Evolutionary conservation across 1,140 invertebrate genomes (phyloP).

Genomic region (Cephus cinctus): DNA sequence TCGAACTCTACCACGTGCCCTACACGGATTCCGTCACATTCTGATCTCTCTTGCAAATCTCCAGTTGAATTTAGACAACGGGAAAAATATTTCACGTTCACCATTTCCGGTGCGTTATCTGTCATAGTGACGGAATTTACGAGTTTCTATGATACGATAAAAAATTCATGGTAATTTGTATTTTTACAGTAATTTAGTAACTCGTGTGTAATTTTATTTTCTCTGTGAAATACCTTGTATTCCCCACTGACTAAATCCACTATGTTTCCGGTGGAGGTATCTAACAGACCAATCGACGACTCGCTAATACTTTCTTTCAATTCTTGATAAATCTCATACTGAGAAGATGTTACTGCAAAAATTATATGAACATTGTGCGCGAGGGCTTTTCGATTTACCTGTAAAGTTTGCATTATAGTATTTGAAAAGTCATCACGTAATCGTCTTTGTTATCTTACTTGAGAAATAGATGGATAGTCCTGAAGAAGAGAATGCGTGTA

Average conservation of each 20-base stretch:
- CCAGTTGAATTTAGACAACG: constrained; percentile 58
- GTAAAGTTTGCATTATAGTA: constrained; percentile 32
- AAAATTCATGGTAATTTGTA: no score
- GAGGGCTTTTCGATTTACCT: constrained; percentile 58
- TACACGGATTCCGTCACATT: constrained; percentile 62
- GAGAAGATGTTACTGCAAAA: constrained; percentile 61
- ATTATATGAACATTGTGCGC: constrained; percentile 72
- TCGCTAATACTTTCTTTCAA: constrained; percentile 63
- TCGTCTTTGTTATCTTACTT: constrained; percentile 41
- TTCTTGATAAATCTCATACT: constrained; percentile 60
- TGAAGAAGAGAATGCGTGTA: constrained; percentile 67
- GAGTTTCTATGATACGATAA: constrained; percentile 48
- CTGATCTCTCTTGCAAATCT: constrained; percentile 39
- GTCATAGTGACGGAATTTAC: constrained; percentile 57
- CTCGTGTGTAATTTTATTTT: no score
- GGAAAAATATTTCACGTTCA: constrained; percentile 64
- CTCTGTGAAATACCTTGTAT: constrained; percentile 69
- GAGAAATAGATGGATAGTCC: constrained; percentile 71
- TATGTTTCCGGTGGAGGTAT: constrained; percentile 73
- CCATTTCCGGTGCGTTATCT: constrained; percentile 58
- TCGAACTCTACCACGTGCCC: constrained; percentile 58
- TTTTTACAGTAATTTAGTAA: no score
- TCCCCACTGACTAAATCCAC: constrained; percentile 70
- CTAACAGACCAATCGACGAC: constrained; percentile 67
- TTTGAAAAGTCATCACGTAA: constrained; percentile 14